Evolutionary conservation across 2,797 vertebrate genomes (phyloP).

Genomic region (Neopelma chrysocephalum): DNA sequence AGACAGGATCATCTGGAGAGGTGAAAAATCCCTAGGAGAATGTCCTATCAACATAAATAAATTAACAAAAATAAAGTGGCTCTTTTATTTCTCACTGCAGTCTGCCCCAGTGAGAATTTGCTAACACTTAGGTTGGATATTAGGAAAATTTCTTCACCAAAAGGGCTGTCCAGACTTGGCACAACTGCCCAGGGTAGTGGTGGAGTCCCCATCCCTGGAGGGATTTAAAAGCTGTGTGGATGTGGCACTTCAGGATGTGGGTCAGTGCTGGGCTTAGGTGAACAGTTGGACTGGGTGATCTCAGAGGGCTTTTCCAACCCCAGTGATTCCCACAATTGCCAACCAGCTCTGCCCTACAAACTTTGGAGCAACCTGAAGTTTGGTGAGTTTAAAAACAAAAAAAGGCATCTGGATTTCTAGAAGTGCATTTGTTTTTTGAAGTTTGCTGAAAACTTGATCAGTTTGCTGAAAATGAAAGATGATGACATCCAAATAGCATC

Average conservation of each 20-base stretch:
- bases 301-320: neutral
- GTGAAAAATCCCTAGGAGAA: neutral
- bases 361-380: neutral
- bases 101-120: neutral
- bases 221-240: neutral
- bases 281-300: neutral
- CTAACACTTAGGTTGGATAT: neutral
- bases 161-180: neutral
- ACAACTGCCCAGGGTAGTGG: neutral
- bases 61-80: neutral
- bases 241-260: too few relatives aligned
- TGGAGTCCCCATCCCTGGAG: too few relatives aligned
- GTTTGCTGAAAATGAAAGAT: neutral
- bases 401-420: rapidly evolving
- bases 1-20: neutral
- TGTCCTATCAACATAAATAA: neutral
- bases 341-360: neutral
- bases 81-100: neutral
- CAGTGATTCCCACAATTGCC: neutral
- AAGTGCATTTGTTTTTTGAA: neutral
- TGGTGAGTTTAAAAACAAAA: rapidly evolving
- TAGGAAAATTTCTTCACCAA: neutral
- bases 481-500: neutral
- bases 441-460: neutral
- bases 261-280: neutral